Percentiles rank a stretch among this genome's conserved stretches.
Conservation (phyloP, 2,113 vertebrate genomes). For the Gasterosteus aculeatus region DNA sequence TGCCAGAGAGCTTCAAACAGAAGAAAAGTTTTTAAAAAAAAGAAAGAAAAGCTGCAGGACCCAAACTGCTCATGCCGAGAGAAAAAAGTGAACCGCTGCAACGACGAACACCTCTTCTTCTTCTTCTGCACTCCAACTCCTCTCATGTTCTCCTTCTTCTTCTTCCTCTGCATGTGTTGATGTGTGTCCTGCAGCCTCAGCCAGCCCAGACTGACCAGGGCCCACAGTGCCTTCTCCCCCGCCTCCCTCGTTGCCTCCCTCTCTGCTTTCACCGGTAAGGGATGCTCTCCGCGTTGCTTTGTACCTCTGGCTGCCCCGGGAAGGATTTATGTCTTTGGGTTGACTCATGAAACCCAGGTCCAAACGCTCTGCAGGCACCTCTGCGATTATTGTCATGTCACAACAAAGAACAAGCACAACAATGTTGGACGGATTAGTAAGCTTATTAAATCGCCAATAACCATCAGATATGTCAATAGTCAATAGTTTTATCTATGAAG, state of each 20-base stretch:
- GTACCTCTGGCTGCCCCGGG: neutral
- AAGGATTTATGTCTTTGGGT: neutral
- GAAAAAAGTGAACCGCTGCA: conserved; percentile 26
- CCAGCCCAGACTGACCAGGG: conserved; percentile 92
- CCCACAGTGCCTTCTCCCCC: conserved; percentile 97
- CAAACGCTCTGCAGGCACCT: neutral
- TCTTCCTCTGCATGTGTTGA: neutral
- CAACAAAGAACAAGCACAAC: no score
- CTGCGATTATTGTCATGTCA: no score
- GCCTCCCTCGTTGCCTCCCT: conserved; percentile 93
- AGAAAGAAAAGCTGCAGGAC: conserved; percentile 12
- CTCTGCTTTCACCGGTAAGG: conserved; percentile 95
- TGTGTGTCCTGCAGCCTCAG: conserved; percentile 67
- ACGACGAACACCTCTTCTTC: conserved; percentile 25
- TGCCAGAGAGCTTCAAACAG: conserved; percentile 44
- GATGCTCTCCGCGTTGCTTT: conserved; percentile 11
- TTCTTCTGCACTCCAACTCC: conserved; percentile 28
- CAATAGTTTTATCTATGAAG: neutral
- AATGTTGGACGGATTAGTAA: no score
- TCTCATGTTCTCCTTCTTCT: conserved; percentile 2
- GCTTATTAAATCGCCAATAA: neutral
- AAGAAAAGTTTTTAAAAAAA: neutral
- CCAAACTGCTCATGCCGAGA: conserved; percentile 4
- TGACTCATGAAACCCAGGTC: no score
- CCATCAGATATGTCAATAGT: neutral